phyloP scores from a whole-genome alignment of 2,113 vertebrate species.

The Acrocephalus kingi region DNA sequence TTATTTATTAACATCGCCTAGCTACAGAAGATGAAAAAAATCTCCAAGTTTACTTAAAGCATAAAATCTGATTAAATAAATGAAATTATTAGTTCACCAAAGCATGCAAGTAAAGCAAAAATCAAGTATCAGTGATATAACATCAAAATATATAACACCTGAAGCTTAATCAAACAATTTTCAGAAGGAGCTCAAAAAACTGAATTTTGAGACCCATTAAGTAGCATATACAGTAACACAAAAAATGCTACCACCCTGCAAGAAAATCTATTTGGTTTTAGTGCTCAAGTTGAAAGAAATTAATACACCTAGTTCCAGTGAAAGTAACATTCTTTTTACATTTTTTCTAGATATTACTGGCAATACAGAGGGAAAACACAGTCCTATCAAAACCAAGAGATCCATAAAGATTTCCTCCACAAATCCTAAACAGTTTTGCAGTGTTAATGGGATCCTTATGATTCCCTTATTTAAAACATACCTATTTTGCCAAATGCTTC shows the following conservation, averaged over 20 bases:
- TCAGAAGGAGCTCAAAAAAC: background rate
- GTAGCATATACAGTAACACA: background rate
- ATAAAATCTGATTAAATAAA: background rate
- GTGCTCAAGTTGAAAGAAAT: background rate
- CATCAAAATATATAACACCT: background rate
- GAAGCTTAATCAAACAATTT: background rate
- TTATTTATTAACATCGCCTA: conserved; percentile 64
- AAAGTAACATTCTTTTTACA: background rate
- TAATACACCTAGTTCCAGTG: background rate
- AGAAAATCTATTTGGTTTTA: background rate
- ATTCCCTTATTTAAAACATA: conserved; percentile 47
- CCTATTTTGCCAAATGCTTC: conserved; percentile 95
- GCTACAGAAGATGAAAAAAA: conserved; percentile 4
- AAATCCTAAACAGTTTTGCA: background rate
- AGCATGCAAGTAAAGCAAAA: background rate
- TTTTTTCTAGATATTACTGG: background rate
- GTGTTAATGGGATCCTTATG: background rate
- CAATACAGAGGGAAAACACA: background rate
- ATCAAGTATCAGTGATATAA: background rate
- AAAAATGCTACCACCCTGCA: background rate
- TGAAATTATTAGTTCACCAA: background rate
- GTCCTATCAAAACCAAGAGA: background rate
- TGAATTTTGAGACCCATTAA: background rate
- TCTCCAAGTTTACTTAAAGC: conserved; percentile 43
- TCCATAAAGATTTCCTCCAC: background rate